Evolutionary conservation across 2,797 vertebrate species (phyloP).

Genomic region (Xiphophorus birchmanni): DNA sequence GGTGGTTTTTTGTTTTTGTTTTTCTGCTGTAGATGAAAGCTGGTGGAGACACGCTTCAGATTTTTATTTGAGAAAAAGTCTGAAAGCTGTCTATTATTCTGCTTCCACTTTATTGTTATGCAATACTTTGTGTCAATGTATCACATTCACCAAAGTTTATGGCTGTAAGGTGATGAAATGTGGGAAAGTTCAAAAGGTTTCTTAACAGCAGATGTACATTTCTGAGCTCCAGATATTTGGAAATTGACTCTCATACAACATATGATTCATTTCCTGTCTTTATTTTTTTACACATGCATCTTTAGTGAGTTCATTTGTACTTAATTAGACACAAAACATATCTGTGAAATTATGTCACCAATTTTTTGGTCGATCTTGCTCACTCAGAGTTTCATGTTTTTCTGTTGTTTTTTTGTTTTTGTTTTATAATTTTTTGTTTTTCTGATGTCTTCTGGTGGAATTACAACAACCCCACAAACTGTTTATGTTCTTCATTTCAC

Average conservation of each 20-base stretch:
- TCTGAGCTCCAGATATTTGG: background rate
- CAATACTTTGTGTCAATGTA: background rate
- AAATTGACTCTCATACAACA: background rate
- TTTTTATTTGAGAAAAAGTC: background rate
- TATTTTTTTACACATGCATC: background rate
- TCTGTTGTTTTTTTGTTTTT: too few species aligned
- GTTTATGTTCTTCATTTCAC: background rate
- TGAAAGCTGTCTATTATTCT: background rate
- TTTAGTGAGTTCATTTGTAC: background rate
- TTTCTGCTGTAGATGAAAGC: background rate
- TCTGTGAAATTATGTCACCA: background rate
- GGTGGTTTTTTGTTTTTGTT: too few species aligned
- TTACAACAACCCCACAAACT: background rate
- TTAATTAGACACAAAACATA: background rate
- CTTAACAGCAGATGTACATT: background rate
- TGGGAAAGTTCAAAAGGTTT: background rate
- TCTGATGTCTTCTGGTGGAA: background rate
- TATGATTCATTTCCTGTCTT: background rate
- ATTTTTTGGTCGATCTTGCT: background rate
- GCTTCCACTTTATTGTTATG: background rate
- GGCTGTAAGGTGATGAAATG: background rate
- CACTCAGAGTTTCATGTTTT: background rate
- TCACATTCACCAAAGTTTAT: background rate
- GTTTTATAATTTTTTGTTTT: background rate
- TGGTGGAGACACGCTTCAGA: background rate